Evolutionary conservation across 2,797 vertebrate species (phyloP), one percentile per base, ranked within the genome.

Genomic region (Tauraco hartlaubi): DNA sequence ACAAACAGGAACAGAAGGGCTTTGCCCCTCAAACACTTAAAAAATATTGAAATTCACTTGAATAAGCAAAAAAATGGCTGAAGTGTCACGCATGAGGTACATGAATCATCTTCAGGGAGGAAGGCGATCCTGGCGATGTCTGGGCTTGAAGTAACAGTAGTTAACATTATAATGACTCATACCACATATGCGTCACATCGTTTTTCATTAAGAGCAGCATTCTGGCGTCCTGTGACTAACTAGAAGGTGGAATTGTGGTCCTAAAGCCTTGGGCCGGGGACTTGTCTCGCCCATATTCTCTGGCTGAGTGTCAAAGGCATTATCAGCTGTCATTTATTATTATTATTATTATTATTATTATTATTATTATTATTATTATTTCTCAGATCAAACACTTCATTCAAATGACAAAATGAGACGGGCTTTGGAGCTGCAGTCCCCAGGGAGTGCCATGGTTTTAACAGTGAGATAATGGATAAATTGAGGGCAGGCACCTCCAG

Each of bases 91-190:
- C 77, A 92, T 82, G 90, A 97, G 92, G 93, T 80, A 88, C 95
- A 95, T 95, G 95, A 97, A 96, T 97, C 96, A 96, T 90, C 94
- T 87, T 64, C 6, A 3, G 85, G 90, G 94, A 95, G 77, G 74
- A 85, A 92, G 94, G 71, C 0, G 11, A 87, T 79, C 71, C 77
- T 92, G 80, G 74, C 0, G 1, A 76, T 96, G 90, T 94, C 96
- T 95, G 83, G 94, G 93, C 86, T 96, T 90, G 90, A 95, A 97
- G 96, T 72, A 92, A 67, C 79, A 77, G 94, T 95, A 96, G 95
- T 96, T 96, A 97, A 90, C 95, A 94, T 93, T 94, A 79, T 91
- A 95, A 94, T 94, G 95, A 96, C 90, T 97, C 96, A 97, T 74
- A 79, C 63, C 95, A 90, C 64, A 71, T 92, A 93, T 96, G 95